Evolutionary conservation across 2,797 vertebrate genomes (phyloP), one percentile per base, ranked within the genome.

Genomic region (Menidia menidia): DNA sequence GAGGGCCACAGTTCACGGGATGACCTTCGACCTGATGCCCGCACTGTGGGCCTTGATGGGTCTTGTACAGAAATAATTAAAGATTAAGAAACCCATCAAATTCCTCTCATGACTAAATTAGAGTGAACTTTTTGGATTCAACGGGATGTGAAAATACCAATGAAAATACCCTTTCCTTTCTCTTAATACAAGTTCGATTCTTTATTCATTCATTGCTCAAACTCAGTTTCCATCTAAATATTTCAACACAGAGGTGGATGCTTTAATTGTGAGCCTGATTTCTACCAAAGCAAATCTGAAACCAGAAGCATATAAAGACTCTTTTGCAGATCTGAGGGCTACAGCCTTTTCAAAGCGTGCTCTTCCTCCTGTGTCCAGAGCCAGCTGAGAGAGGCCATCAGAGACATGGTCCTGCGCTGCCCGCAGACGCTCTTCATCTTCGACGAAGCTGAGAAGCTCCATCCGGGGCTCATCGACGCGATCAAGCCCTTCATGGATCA

Each of bases 381-480:
- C 56, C 95, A 95, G 88, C 91, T 99, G 47, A 88, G 80, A 56
- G 93, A 93, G 69, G 95, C 96, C 25, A 93, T 99, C 58, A 84
- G 90, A 0, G 92, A 96, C 89, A 94, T 92, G 6, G 91, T 95
- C 60, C 82, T 92, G 64, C 93, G 85, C 57, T 99, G 98, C 82
- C 76, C 81, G 12, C 97, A 98, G 91, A 92, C 95, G 19, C 91
- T 98, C 66, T 96, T 99, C 81, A 94, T 99, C 86, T 98, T 99
- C 0, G 97, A 99, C 0, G 98, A 99, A 77, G 96, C 96, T 0
- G 98, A 99, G 89, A 98, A 98, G 85, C 94, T 99, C 67, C 96
- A 97, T n/a, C 93, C 92, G 0, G 92, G 86, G 39, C 95, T 99
- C 66, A 95, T 99, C 44, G 95, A 97, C 3, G 94, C 95, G 75